These are phyloP conservation scores for Archips xylosteana DNA, from an alignment of 2,888 invertebrate species.

Conservation along the genomic window DNA sequence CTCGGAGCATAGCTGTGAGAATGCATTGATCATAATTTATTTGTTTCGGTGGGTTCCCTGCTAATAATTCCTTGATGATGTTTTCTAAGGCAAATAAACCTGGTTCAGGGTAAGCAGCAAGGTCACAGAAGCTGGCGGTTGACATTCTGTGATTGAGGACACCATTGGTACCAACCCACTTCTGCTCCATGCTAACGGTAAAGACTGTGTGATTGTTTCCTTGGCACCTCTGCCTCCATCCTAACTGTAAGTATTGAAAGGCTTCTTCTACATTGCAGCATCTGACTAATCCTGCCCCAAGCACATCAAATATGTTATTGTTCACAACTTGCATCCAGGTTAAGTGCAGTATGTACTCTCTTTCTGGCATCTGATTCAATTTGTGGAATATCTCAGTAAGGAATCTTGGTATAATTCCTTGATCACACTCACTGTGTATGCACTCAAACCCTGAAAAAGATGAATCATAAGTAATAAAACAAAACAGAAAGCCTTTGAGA, in stretches of 20 bases:
- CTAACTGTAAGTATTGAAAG: slow-evolving; percentile 89
- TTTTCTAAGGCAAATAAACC: slow-evolving; percentile 88
- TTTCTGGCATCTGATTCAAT: slow-evolving; percentile 87
- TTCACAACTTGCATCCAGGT: slow-evolving; percentile 91
- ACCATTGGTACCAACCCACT: slow-evolving; percentile 89
- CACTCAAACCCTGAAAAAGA: slow-evolving; percentile 78
- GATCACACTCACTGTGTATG: slow-evolving; percentile 88
- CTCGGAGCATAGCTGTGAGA: slow-evolving; percentile 88
- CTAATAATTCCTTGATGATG: slow-evolving; percentile 86
- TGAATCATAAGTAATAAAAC: too few relatives aligned
- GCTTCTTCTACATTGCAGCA: slow-evolving; percentile 90
- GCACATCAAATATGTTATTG: slow-evolving; percentile 87
- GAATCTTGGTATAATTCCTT: slow-evolving; percentile 90
- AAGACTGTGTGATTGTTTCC: slow-evolving; percentile 89
- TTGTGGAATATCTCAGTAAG: slow-evolving; percentile 90
- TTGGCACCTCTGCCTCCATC: slow-evolving; percentile 85
- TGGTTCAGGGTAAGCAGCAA: slow-evolving; percentile 86
- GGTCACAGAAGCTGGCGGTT: slow-evolving; percentile 90
- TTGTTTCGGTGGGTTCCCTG: slow-evolving; percentile 82
- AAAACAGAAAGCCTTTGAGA: too few relatives aligned
- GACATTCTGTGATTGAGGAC: slow-evolving; percentile 89
- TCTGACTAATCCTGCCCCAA: slow-evolving; percentile 82
- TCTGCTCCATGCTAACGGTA: slow-evolving; percentile 90
- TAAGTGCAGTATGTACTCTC: slow-evolving; percentile 88
- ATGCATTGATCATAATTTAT: slow-evolving; percentile 88